Percentiles rank a stretch among this genome's conserved stretches.
Conservation (phyloP, 2,797 vertebrate genomes). For the Chelon auratus region DNA sequence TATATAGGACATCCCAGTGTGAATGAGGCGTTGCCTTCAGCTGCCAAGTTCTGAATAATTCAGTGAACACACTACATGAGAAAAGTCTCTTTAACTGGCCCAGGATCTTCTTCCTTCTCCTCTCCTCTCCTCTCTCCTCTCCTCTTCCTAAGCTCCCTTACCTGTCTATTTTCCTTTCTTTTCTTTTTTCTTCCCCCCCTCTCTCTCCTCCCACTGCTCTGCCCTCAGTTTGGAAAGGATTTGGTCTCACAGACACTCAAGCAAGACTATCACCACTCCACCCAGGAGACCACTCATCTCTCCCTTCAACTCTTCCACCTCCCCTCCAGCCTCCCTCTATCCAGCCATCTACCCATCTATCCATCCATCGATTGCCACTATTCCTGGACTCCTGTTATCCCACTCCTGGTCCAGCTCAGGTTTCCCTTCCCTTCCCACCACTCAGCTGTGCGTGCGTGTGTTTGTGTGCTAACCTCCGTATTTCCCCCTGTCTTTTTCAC, state of each 20-base stretch:
- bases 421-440: conserved; percentile 80
- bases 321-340: conserved; percentile 46
- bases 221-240: conserved; percentile 82
- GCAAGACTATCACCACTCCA: conserved; percentile 91
- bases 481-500: conserved; percentile 49
- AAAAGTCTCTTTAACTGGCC: background rate
- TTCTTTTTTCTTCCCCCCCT: conserved; percentile 16
- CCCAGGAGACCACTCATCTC: conserved; percentile 91
- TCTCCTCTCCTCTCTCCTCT: too few relatives aligned
- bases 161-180: conserved; percentile 21
- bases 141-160: background rate
- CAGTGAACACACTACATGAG: conserved; percentile 45
- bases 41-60: conserved; percentile 86
- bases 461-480: conserved; percentile 40
- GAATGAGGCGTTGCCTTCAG: conserved; percentile 70
- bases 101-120: background rate
- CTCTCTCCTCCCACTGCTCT: conserved; percentile 75
- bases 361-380: conserved; percentile 94
- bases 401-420: conserved; percentile 77
- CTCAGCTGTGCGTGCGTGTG: conserved; percentile 55
- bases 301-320: conserved; percentile 66
- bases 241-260: conserved; percentile 93
- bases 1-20: background rate
- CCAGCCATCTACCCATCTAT: conserved; percentile 71
- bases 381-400: conserved; percentile 92